Evolutionary conservation across 1,140 invertebrate genomes (phyloP).

Genomic region (Propsilocerus akamusi): DNA sequence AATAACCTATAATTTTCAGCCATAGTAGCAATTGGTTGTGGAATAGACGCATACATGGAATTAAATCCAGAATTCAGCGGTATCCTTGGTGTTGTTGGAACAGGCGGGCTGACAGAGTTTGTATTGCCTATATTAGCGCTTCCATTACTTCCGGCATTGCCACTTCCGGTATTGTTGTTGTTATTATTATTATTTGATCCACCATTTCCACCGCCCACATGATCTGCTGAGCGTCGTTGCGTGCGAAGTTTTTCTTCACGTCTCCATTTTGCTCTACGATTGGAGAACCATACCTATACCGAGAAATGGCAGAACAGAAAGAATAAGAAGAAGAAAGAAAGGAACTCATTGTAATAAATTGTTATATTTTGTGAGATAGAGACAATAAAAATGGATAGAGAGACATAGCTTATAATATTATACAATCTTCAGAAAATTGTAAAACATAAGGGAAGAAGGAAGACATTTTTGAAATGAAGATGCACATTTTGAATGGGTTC

Average conservation of each 20-base stretch:
- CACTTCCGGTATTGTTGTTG: background rate
- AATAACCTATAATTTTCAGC: conserved; percentile 80
- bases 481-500: too few relatives aligned
- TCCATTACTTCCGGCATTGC: conserved; percentile 2
- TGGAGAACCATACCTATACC: conserved; percentile 92
- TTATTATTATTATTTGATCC: background rate
- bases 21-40: conserved; percentile 85
- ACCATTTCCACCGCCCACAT: conserved; percentile 12
- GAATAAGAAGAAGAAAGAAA: background rate
- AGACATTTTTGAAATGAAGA: too few relatives aligned
- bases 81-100: conserved; percentile 42
- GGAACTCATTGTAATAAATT: background rate
- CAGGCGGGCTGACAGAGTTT: conserved; percentile 30
- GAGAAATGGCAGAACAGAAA: background rate
- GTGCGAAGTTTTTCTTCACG: conserved; percentile 93
- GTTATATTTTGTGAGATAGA: too few relatives aligned
- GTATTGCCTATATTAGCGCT: conserved; percentile 15
- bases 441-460: too few relatives aligned
- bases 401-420: too few relatives aligned
- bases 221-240: conserved; percentile 52
- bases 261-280: conserved; percentile 94
- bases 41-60: conserved; percentile 88
- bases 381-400: too few relatives aligned
- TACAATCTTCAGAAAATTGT: too few relatives aligned
- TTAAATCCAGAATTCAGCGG: conserved; percentile 79